Evolutionary conservation across 2,113 vertebrate species (phyloP).

Genomic region (Murina feae): DNA sequence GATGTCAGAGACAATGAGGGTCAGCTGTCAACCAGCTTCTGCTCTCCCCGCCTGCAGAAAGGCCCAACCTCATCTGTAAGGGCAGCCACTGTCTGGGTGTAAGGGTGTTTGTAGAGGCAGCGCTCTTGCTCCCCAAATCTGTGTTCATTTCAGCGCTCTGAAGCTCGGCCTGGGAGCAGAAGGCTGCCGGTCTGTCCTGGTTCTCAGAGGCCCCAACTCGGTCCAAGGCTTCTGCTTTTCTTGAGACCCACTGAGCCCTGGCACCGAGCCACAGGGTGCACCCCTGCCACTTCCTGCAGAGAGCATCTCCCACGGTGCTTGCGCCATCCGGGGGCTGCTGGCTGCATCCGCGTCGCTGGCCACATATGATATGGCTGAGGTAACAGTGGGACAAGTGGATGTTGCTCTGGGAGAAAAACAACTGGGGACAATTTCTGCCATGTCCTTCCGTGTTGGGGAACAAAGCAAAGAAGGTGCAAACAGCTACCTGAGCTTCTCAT

Average conservation of each 20-base stretch:
- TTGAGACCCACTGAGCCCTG: background rate
- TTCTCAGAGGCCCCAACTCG: background rate
- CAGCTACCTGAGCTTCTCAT: background rate
- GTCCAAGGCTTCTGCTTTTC: background rate
- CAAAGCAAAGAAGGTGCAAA: background rate
- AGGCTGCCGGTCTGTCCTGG: background rate
- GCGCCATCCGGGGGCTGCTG: fast-evolving
- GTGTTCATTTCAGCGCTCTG: background rate
- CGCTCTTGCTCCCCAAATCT: background rate
- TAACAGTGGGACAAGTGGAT: no score
- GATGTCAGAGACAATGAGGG: background rate
- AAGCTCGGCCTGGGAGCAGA: background rate
- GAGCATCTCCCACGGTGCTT: background rate
- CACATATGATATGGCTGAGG: fast-evolving
- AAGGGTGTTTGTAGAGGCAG: background rate
- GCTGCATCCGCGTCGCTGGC: background rate
- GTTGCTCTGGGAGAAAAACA: background rate
- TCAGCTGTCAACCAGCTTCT: fast-evolving
- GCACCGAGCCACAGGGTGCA: no score
- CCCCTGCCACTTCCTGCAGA: background rate
- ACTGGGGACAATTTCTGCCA: background rate
- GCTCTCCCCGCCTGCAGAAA: background rate
- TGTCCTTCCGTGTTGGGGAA: background rate
- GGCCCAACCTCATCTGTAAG: background rate
- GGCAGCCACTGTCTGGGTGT: background rate